Conservation (phyloP, 2,797 vertebrate species). For the Rhynchonycteris naso region DNA sequence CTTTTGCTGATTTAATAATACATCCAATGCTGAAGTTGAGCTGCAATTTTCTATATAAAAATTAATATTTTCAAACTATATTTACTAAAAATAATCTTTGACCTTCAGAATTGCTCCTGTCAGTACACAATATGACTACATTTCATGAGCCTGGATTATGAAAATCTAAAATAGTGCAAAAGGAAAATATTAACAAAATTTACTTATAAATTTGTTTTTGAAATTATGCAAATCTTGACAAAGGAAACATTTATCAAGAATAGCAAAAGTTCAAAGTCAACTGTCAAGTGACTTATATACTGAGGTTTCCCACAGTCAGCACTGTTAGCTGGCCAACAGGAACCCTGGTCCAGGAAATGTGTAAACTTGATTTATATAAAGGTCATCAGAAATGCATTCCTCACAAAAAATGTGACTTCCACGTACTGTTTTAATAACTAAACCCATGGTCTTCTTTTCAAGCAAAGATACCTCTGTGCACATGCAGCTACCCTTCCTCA, state of each 20-base stretch:
- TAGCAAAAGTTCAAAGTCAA: not conserved
- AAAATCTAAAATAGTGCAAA: not conserved
- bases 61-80: not conserved
- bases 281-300: not conserved
- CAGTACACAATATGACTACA: not conserved
- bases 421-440: not conserved
- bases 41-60: not conserved
- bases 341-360: not conserved
- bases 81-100: not conserved
- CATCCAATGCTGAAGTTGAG: not conserved
- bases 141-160: conserved; percentile 6
- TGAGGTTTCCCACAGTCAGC: not conserved
- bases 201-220: not conserved
- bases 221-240: not conserved
- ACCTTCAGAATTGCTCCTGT: not conserved
- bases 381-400: not conserved
- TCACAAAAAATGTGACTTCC: not conserved
- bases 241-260: not conserved
- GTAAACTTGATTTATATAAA: not conserved
- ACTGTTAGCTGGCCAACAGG: not conserved
- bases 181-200: not conserved
- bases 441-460: not conserved
- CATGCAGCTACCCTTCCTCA: not conserved
- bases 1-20: not conserved
- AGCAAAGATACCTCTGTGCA: not conserved